A percentile compares a stretch with the other conserved stretches of the same genome.
phyloP scores from a whole-genome alignment of 2,113 vertebrate genomes.

The Gopherus flavomarginatus region DNA sequence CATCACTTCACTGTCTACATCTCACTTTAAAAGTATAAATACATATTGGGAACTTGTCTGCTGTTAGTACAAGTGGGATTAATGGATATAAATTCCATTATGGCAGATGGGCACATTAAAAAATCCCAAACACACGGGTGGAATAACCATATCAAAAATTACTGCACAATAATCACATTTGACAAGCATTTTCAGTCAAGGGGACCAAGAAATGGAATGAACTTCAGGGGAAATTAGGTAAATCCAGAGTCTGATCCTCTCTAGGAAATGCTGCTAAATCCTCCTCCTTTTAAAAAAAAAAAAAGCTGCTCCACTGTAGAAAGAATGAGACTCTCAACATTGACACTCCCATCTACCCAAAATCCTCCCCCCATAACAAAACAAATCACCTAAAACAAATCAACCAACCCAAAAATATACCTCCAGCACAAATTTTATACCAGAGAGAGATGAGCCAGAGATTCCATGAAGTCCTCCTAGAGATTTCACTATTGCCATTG shows the following conservation, averaged over 20 bases:
- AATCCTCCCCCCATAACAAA: not conserved
- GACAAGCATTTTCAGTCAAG: not conserved
- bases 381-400: not conserved
- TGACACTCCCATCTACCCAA: not conserved
- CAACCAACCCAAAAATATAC: not conserved
- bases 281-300: not conserved
- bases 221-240: not conserved
- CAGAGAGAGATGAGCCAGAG: not conserved
- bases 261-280: not conserved
- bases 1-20: not conserved
- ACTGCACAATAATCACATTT: not conserved
- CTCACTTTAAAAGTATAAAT: not conserved
- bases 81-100: not conserved
- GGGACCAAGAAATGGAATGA: not conserved
- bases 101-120: not conserved
- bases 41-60: not conserved
- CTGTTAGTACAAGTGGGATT: not conserved
- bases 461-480: not conserved
- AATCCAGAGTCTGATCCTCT: not conserved
- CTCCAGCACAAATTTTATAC: not conserved
- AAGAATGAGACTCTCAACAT: not conserved
- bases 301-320: not conserved
- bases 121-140: not conserved
- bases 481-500: not conserved
- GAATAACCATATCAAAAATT: not conserved